Base-by-base conservation (phyloP, 2,113 vertebrate species). In the Nipponia nippon region DNA sequence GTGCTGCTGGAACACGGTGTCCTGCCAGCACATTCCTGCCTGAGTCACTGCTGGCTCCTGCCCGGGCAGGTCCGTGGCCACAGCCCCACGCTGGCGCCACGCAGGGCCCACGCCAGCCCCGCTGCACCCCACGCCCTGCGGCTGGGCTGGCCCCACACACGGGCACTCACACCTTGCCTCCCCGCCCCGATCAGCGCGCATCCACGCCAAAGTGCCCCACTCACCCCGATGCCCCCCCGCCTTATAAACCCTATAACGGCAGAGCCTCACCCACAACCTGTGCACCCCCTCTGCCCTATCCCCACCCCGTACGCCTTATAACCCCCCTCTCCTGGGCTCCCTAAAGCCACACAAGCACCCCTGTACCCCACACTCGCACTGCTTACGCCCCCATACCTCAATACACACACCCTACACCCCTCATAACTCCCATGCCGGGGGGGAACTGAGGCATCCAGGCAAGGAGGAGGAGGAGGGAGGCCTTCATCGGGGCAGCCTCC, bases 11-110 rank as follows among this genome's bases (percentile, higher is more conserved):
- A 44, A 82, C 87, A 22, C 7, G 2, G 7, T 11, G 78, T 75
- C 69, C 87, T 67, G 69, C 52, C 78, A 83, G 78, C 59, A 59
- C 61, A 59, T 90, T 90, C 87, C 78, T 67, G 87, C 42, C 69
- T 59, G 78, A 66, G 69, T 89, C 87, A 82, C 53, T 4, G 16
- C 46, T 5, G 2, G 49, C 42, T 20, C 50, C 66, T 72, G 77
- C 58, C 69, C 8, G 59, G 77, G 77, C 87, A 65, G 59, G 50
- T n/a, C 76, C 5, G 1, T 2, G 10, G 69, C 25, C 58, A 30
- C 86, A 49, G 81, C 49, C 47, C 56, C 55, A 22, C 4, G 3
- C 36, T 16, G 26, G 19, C 6, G 8, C 52, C 30, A 38, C 13
- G 2, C 16, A 10, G 46, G 27, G 21, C 59, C 34, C n/a, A 21